Conservation (phyloP, 2,113 vertebrate genomes). For the Oncorhynchus kisutch region DNA sequence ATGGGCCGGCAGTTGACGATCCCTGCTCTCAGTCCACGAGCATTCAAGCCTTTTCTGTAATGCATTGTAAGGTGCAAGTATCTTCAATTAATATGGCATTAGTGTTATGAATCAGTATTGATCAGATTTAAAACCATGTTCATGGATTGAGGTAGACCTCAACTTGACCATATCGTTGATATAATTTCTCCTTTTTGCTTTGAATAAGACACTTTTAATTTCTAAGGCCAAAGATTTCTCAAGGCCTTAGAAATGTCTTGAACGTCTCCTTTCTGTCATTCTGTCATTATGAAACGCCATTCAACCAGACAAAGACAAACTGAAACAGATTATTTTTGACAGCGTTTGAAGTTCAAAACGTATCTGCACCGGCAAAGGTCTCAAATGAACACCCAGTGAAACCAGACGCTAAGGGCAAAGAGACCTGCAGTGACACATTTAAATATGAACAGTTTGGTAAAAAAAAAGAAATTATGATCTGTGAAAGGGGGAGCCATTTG, state of each 20-base stretch:
- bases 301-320: constrained; percentile 26
- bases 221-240: neutral
- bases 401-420: constrained; percentile 33
- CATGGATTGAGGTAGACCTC: constrained; percentile 52
- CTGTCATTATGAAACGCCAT: neutral
- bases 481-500: constrained; percentile 36
- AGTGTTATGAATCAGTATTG: constrained; percentile 57
- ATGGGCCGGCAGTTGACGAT: no score
- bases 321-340: constrained; percentile 45
- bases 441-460: constrained; percentile 56
- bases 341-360: neutral
- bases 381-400: constrained; percentile 44
- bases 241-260: neutral
- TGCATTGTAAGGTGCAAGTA: constrained; percentile 41
- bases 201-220: constrained; percentile 41
- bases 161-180: constrained; percentile 29
- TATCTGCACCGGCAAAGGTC: constrained; percentile 19
- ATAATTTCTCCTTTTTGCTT: constrained; percentile 49
- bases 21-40: constrained; percentile 13
- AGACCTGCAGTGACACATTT: constrained; percentile 42
- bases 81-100: constrained; percentile 50
- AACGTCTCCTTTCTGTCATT: neutral
- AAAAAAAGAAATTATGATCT: constrained; percentile 68
- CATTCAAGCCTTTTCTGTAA: constrained; percentile 44
- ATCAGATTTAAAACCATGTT: constrained; percentile 48